Percentiles rank a stretch among this genome's conserved stretches.
These are phyloP conservation scores for Catocala nupta DNA, from an alignment of 2,888 invertebrate genomes.

Conservation along the genomic window DNA sequence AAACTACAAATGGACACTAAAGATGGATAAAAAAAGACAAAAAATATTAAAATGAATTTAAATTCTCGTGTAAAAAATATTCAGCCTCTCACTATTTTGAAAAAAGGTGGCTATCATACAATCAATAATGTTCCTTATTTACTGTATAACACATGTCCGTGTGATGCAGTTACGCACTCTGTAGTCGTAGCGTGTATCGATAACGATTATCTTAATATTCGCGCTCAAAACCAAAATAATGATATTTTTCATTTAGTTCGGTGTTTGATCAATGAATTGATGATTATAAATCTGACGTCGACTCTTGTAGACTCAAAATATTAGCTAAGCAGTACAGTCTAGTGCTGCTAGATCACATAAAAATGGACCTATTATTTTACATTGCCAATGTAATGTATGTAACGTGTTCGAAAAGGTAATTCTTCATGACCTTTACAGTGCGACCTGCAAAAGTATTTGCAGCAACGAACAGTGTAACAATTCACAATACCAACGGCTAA, in stretches of 20 bases:
- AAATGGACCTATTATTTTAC: not conserved
- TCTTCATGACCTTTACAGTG: constrained; percentile 2
- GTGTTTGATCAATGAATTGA: too few species aligned
- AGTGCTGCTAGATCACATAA: too few species aligned
- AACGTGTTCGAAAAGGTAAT: not conserved
- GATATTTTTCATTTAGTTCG: constrained; percentile 5
- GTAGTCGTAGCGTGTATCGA: constrained; percentile 3
- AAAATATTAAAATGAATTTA: too few species aligned
- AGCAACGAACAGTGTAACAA: constrained; percentile 2
- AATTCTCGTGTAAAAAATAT: too few species aligned
- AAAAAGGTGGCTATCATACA: constrained; percentile 1
- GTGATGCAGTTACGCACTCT: constrained; percentile 5
- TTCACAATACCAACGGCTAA: not conserved
- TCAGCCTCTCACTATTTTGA: too few species aligned
- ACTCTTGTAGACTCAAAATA: not conserved
- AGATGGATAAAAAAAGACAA: too few species aligned
- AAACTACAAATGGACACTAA: not conserved
- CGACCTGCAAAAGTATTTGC: constrained; percentile 3
- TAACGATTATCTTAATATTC: constrained; percentile 8
- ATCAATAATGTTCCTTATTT: constrained; percentile 3
- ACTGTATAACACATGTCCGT: constrained; percentile 6
- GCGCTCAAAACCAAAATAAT: constrained; percentile 6
- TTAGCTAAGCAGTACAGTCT: too few species aligned
- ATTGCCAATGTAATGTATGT: constrained; percentile 4
- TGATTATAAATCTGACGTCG: not conserved